A percentile compares a stretch with the other conserved stretches of the same genome.
These are phyloP conservation scores for Lytechinus variegatus DNA, from an alignment of 35 echinoderm and acorn worm species.

Conservation along the genomic window DNA sequence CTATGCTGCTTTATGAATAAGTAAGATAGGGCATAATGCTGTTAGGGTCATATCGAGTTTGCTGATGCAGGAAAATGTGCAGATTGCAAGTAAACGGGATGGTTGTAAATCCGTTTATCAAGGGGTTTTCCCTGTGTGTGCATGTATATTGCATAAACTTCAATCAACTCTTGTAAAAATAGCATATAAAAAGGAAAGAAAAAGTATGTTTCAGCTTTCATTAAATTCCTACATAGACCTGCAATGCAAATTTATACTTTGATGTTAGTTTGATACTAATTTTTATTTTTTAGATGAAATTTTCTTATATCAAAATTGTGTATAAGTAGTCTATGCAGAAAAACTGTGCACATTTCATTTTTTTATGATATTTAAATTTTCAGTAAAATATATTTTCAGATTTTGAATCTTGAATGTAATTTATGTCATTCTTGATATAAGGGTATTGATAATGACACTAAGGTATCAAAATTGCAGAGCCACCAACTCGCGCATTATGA, in stretches of 20 bases:
- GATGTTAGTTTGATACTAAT: neutral
- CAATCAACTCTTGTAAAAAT: too few species aligned
- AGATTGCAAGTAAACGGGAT: neutral
- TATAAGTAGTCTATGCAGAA: too few species aligned
- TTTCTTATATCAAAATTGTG: neutral
- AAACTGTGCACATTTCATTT: too few species aligned
- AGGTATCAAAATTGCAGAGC: too few species aligned
- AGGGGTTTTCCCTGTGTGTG: neutral
- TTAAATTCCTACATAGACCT: too few species aligned
- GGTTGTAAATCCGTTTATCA: neutral
- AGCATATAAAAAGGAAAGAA: too few species aligned
- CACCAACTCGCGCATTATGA: too few species aligned
- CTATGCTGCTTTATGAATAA: neutral
- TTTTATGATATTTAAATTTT: too few species aligned
- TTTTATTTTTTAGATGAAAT: neutral
- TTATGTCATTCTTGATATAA: neutral
- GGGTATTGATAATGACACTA: too few species aligned
- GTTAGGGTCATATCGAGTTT: neutral
- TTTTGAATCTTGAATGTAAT: neutral
- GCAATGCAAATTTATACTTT: neutral
- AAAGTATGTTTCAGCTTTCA: too few species aligned
- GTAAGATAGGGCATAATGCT: neutral
- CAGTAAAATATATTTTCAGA: neutral
- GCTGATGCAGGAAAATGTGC: neutral
- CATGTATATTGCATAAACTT: too few species aligned